A percentile compares a stretch with the other conserved stretches of the same genome.
Conservation (phyloP, 2,113 vertebrate species). For the Orthonyx spaldingii region DNA sequence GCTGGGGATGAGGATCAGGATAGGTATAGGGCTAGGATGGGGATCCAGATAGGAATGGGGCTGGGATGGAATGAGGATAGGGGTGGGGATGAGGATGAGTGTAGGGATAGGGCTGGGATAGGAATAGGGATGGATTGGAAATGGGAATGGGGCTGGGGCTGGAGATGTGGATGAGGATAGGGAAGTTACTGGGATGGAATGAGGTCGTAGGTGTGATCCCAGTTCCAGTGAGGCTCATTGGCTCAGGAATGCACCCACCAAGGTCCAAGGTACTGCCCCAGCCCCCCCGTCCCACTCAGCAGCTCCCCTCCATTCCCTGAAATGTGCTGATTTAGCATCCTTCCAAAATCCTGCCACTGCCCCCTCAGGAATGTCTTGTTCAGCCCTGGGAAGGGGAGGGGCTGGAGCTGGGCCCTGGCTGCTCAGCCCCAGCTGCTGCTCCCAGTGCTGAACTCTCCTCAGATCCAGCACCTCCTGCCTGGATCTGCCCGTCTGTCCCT, state of each 20-base stretch:
- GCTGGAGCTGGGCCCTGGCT: not conserved
- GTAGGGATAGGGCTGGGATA: not conserved
- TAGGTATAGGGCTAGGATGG: not conserved
- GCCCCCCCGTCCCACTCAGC: no score
- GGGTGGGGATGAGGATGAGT: not conserved
- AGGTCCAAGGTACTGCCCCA: not conserved
- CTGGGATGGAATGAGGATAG: not conserved
- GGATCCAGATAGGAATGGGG: not conserved
- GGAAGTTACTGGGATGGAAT: not conserved
- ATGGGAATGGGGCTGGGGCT: not conserved
- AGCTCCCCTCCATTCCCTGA: not conserved
- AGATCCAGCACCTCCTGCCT: not conserved
- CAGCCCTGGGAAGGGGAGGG: not conserved
- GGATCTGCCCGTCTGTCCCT: accelerated
- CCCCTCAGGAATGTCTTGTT: not conserved
- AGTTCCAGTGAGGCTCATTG: not conserved
- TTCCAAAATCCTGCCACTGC: accelerated
- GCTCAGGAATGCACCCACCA: not conserved
- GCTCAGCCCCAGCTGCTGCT: not conserved
- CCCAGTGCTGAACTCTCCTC: not conserved
- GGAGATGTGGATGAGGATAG: not conserved
- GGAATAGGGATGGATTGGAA: no score
- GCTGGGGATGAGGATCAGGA: not conserved
- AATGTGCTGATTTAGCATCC: not conserved
- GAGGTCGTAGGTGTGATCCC: not conserved